Percentiles rank a stretch among this genome's conserved stretches.
Evolutionary conservation across 2,888 invertebrate genomes (phyloP).

Genomic region (Unio delphinus): DNA sequence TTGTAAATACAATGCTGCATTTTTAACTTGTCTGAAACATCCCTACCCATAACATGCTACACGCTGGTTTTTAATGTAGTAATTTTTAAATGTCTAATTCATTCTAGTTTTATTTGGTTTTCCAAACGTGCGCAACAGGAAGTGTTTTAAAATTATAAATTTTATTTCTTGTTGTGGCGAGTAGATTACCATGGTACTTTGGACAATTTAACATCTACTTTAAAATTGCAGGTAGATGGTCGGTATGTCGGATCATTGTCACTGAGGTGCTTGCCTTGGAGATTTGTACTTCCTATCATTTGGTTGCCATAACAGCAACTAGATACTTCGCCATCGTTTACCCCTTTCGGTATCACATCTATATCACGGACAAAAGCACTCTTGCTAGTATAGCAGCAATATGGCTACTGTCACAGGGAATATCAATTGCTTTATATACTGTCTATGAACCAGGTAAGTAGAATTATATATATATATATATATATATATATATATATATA

Average conservation of each 20-base stretch:
- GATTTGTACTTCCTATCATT: conserved; percentile 41
- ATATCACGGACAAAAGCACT: conserved; percentile 29
- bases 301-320: conserved; percentile 42
- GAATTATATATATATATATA: background rate
- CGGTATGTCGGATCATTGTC: conserved; percentile 31
- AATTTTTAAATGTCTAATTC: no score
- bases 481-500: no score
- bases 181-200: background rate
- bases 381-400: conserved; percentile 17
- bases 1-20: no score
- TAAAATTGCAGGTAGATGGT: conserved; percentile 34
- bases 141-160: background rate
- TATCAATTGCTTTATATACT: conserved; percentile 26
- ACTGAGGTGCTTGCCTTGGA: conserved; percentile 36
- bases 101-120: no score
- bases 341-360: conserved; percentile 34
- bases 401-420: conserved; percentile 34
- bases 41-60: no score
- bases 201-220: background rate
- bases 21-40: no score
- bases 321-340: conserved; percentile 38
- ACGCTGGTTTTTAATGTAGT: no score
- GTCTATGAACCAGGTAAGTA: conserved; percentile 24
- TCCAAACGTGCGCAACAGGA: no score
- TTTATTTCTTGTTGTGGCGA: background rate